Conservation (phyloP, 2,888 invertebrate species). For the Folsomia candida region DNA sequence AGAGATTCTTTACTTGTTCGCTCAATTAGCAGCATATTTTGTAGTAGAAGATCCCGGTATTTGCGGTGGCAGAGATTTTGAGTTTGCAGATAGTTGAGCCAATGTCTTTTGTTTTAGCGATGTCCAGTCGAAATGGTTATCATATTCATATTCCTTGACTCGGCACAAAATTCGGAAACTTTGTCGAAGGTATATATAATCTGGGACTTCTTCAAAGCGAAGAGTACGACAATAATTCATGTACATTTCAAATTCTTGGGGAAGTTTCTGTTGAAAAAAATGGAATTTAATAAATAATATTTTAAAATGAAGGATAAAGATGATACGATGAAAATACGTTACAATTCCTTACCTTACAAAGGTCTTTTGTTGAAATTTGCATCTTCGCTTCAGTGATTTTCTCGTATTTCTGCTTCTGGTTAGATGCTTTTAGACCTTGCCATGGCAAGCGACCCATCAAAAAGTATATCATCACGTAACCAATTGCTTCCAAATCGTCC, state of each 20-base stretch:
- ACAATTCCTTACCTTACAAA: constrained; percentile 60
- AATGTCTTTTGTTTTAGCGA: constrained; percentile 70
- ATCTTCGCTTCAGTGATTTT: constrained; percentile 99
- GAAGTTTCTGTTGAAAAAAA: constrained; percentile 41
- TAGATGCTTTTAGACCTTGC: constrained; percentile 99
- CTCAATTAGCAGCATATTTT: no score
- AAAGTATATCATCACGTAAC: constrained; percentile 99
- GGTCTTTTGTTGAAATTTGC: constrained; percentile 85
- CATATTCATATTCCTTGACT: constrained; percentile 94
- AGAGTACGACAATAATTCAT: constrained; percentile 94
- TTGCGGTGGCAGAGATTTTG: constrained; percentile 44
- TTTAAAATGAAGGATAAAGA: neutral
- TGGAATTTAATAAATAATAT: no score
- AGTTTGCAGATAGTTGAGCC: constrained; percentile 46
- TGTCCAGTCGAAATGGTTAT: constrained; percentile 99
- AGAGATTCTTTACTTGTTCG: no score
- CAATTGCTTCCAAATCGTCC: constrained; percentile 96
- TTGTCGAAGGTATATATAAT: constrained; percentile 93
- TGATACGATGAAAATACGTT: neutral
- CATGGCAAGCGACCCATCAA: constrained; percentile 97
- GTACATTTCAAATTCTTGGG: constrained; percentile 85
- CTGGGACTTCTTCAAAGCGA: constrained; percentile 95
- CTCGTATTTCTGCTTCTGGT: constrained; percentile 99
- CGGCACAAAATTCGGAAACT: constrained; percentile 95
- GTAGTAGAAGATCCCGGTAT: no score